Evolutionary conservation across 1,140 invertebrate genomes (phyloP), one percentile per base, ranked within the genome.

Genomic region (Micrasema minimum): DNA sequence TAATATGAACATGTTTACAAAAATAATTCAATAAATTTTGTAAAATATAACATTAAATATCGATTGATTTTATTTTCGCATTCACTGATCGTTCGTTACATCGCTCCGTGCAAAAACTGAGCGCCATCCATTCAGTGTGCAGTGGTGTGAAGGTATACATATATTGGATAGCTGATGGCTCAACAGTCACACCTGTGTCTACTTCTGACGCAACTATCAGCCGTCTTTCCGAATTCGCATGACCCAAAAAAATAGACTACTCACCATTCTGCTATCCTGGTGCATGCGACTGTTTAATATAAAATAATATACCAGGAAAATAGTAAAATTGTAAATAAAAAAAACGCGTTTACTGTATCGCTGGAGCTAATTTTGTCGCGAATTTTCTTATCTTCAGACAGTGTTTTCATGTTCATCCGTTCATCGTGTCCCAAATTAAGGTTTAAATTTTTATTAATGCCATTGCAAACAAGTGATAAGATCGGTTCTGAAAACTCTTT

Each of bases 151-250:
- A 61, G 57, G 57, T 20, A 38, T 41, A 41, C 38, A 4, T 31
- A 7, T 31, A 31, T 31, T 41, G 57, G 57, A 18, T 43, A 61
- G 64, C 31, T 22, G 61, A 45, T 67, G 50, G 48, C 65, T n/a
- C 65, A 67, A 67, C 66, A 38, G 50, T 53, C 55, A 22, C 66
- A 69, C 66, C 66, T 69, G 66, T 48, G 53, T 53, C 65, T 31
- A 57, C 50, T 53, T n/a, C 23, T 57, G 53, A 61, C 55, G 66
- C 55, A 57, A 69, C 66, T 37, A 16, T 18, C 41, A 50, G 22
- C 38, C 45, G 53, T 31, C 48, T 61, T 53, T 43, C 53, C 41
- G 43, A 69, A 61, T 69, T 69, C 66, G 66, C 66, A 48, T 48
- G 53, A 59, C 66, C 66, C 41, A 69, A 69, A 67, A 69, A 59